Conservation (phyloP, 2,797 vertebrate species). For the Lacerta bilineata region DNA sequence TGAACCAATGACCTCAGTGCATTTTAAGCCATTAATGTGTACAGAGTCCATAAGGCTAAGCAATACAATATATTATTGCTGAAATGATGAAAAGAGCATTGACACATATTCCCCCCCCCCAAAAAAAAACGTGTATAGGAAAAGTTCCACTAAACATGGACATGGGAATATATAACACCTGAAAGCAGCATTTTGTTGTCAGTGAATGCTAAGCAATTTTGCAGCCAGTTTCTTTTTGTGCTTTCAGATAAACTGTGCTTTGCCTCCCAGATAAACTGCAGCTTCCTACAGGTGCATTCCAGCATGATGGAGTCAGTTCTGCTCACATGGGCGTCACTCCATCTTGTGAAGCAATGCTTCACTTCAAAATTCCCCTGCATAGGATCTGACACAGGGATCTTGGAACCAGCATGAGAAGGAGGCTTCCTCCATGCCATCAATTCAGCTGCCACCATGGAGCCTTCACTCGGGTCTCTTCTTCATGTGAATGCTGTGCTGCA, state of each 20-base stretch:
- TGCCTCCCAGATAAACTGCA: not conserved
- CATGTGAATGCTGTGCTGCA: not conserved
- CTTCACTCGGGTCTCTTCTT: not conserved
- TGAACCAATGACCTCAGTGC: fast-evolving
- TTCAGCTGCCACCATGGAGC: too few species aligned
- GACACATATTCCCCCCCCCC: not conserved
- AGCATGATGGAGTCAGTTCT: not conserved
- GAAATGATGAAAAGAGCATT: too few species aligned
- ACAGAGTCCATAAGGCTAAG: too few species aligned
- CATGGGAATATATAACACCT: not conserved
- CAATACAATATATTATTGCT: too few species aligned
- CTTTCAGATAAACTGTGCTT: not conserved
- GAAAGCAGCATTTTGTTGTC: not conserved
- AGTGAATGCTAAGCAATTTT: not conserved
- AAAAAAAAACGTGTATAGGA: not conserved
- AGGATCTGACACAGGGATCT: not conserved
- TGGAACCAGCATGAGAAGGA: not conserved
- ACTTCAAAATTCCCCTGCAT: not conserved
- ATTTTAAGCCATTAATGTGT: too few species aligned
- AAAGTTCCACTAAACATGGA: not conserved
- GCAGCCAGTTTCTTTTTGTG: not conserved
- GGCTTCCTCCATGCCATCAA: not conserved
- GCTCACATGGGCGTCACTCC: not conserved
- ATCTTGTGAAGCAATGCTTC: not conserved
- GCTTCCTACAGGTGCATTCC: not conserved